These are phyloP conservation scores for Eristalinus aeneus DNA, from an alignment of 2,888 invertebrate species.

Conservation along the genomic window DNA sequence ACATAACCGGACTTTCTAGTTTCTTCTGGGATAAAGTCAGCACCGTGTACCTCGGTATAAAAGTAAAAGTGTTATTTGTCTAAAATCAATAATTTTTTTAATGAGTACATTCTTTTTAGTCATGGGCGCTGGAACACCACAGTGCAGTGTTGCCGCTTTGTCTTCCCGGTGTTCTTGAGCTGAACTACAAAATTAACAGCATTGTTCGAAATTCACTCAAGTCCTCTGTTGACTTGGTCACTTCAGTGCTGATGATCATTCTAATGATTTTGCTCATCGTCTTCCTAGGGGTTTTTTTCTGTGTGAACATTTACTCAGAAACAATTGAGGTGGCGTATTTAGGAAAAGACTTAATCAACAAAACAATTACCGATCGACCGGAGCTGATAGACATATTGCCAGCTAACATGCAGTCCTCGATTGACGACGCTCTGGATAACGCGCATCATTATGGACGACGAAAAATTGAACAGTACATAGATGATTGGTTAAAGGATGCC, in stretches of 20 bases:
- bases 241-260: conserved; percentile 92
- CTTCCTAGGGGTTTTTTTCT: conserved; percentile 88
- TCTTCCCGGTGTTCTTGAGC: conserved; percentile 88
- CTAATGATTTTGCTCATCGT: conserved; percentile 90
- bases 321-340: conserved; percentile 95
- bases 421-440: conserved; percentile 95
- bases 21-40: conserved; percentile 75
- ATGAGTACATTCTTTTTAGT: conserved; percentile 78
- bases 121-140: conserved; percentile 81
- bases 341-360: conserved; percentile 93
- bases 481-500: conserved; percentile 89
- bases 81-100: neutral
- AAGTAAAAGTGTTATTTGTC: conserved; percentile 64
- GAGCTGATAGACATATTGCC: conserved; percentile 92
- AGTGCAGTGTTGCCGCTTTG: conserved; percentile 88
- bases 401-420: conserved; percentile 82
- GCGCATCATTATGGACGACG: conserved; percentile 96
- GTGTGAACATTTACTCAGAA: conserved; percentile 93
- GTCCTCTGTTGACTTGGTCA: conserved; percentile 91
- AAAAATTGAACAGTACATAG: conserved; percentile 93
- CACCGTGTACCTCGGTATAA: conserved; percentile 73
- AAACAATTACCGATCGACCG: conserved; percentile 93
- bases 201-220: conserved; percentile 85
- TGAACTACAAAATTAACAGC: conserved; percentile 85
- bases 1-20: conserved; percentile 76